phyloP scores from a whole-genome alignment of 2,113 vertebrate species.

The Andinoacara biseriatus region DNA sequence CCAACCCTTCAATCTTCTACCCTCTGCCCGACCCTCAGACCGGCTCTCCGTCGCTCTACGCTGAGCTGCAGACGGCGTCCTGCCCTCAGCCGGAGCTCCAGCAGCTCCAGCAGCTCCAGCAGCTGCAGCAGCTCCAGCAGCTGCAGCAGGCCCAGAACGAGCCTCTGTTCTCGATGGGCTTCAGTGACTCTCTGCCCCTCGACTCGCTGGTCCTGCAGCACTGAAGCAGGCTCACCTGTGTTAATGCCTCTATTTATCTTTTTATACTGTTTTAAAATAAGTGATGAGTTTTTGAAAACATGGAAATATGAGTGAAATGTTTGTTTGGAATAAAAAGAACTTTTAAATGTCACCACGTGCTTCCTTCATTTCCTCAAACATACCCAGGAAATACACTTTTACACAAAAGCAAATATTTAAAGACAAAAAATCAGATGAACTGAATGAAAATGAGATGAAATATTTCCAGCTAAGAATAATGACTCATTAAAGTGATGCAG shows the following conservation, averaged over 20 bases:
- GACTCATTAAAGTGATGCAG: rapidly evolving
- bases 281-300: background rate
- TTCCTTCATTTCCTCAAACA: background rate
- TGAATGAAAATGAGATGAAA: background rate
- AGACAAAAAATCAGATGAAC: background rate
- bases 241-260: conserved; percentile 36
- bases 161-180: conserved; percentile 8
- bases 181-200: conserved; percentile 21
- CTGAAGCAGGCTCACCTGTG: background rate
- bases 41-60: background rate
- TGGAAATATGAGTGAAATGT: conserved; percentile 12
- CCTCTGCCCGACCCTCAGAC: background rate
- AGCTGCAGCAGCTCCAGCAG: conserved; percentile 21
- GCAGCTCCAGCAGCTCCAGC: conserved; percentile 7
- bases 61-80: conserved; percentile 19
- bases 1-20: background rate
- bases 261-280: background rate
- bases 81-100: conserved; percentile 22
- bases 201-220: conserved; percentile 35
- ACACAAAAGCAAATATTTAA: background rate
- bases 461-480: background rate
- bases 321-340: conserved; percentile 25
- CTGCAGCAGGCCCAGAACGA: conserved; percentile 8
- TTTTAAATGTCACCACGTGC: rapidly evolving
- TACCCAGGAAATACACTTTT: background rate